These are phyloP conservation scores for Hyposoter didymator DNA, from an alignment of 2,888 invertebrate genomes.

Conservation along the genomic window DNA sequence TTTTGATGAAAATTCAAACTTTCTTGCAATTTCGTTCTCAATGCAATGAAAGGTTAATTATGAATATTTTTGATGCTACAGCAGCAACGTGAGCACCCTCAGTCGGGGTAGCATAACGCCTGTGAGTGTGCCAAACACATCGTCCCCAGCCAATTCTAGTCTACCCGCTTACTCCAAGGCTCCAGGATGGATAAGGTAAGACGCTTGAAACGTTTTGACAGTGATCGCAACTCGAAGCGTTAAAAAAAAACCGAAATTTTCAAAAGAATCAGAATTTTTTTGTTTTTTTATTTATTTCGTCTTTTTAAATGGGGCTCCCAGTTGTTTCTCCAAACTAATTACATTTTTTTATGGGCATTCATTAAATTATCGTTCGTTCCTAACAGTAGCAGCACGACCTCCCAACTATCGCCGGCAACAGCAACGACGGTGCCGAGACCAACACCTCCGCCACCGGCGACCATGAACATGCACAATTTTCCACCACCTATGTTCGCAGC, in stretches of 20 bases:
- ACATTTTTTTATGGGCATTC: too few relatives aligned
- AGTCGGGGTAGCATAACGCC: conserved; percentile 90
- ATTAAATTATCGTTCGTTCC: neutral
- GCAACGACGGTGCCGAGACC: conserved; percentile 85
- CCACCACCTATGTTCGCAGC: conserved; percentile 90
- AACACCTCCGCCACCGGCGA: conserved; percentile 85
- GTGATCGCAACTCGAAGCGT: neutral
- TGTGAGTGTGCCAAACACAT: conserved; percentile 85
- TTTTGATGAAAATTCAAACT: too few relatives aligned
- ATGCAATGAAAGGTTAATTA: conserved; percentile 16
- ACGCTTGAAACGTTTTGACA: conserved; percentile 22
- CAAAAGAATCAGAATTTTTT: neutral
- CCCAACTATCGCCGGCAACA: conserved; percentile 85
- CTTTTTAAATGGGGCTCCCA: neutral
- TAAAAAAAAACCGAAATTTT: neutral
- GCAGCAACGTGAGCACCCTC: conserved; percentile 94
- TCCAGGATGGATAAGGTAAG: conserved; percentile 84
- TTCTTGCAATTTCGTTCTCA: neutral
- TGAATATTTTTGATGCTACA: conserved; percentile 80
- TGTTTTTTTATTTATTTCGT: too few relatives aligned
- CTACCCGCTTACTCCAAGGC: conserved; percentile 85
- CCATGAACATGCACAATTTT: conserved; percentile 86
- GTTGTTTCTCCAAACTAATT: neutral
- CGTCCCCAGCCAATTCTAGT: conserved; percentile 87
- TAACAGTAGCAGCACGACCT: conserved; percentile 81